phyloP scores from a whole-genome alignment of 2,113 vertebrate genomes.

The Ramphastos sulfuratus region DNA sequence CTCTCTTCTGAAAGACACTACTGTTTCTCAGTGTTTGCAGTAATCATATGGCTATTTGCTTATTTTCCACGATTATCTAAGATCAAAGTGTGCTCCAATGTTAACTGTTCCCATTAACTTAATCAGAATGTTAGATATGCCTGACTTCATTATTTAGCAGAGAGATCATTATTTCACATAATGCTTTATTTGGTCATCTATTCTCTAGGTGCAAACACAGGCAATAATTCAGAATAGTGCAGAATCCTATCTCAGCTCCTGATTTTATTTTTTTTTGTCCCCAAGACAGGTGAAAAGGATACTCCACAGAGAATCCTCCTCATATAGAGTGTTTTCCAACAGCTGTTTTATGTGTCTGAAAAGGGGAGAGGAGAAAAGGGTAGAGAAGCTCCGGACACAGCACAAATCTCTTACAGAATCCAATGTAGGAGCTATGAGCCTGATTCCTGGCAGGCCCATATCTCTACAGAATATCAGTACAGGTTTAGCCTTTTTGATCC shows the following conservation, averaged over 20 bases:
- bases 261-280: background rate
- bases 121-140: background rate
- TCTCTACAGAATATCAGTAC: background rate
- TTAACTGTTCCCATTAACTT: background rate
- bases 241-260: background rate
- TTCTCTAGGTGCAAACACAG: background rate
- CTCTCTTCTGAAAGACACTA: background rate
- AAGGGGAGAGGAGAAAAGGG: background rate
- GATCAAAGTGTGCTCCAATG: background rate
- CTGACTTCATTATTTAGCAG: background rate
- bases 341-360: background rate
- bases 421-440: background rate
- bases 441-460: accelerated
- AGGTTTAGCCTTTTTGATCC: background rate
- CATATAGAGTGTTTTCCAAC: background rate
- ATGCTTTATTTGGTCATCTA: background rate
- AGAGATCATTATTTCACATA: background rate
- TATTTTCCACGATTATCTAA: background rate
- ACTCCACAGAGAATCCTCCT: background rate
- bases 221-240: background rate
- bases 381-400: background rate
- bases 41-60: background rate
- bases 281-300: background rate
- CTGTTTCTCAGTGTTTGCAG: background rate
- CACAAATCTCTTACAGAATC: background rate